Conservation (phyloP, 1,140 invertebrate species). For the Heliothis subflexa region DNA sequence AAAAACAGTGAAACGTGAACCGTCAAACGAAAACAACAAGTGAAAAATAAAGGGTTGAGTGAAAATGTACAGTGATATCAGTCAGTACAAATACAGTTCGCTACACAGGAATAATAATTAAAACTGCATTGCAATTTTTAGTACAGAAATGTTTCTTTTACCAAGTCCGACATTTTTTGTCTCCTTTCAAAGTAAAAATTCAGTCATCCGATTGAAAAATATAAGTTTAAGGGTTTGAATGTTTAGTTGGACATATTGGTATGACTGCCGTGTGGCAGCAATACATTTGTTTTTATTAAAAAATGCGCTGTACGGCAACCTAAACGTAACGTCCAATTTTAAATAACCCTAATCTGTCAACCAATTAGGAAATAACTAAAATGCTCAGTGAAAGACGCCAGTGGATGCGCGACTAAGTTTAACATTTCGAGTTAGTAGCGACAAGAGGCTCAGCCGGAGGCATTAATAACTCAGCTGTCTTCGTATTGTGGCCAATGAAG, state of each 20-base stretch:
- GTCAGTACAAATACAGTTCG: not conserved
- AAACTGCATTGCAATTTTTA: conserved; percentile 5
- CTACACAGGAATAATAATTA: not conserved
- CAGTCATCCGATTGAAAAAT: not conserved
- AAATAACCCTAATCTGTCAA: too few relatives aligned
- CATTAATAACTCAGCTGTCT: conserved; percentile 66
- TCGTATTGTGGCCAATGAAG: conserved; percentile 52
- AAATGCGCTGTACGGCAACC: too few relatives aligned
- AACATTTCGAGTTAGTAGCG: conserved; percentile 52
- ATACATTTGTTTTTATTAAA: too few relatives aligned
- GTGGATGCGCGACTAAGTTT: conserved; percentile 41
- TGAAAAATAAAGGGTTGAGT: conserved; percentile 4
- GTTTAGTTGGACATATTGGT: too few relatives aligned
- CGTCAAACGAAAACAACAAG: not conserved
- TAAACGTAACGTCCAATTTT: too few relatives aligned
- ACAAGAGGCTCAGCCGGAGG: conserved; percentile 51
- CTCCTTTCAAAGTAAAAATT: not conserved
- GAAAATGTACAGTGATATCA: conserved; percentile 11
- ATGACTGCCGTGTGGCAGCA: too few relatives aligned
- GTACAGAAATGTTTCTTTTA: not conserved
- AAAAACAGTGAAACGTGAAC: not conserved
- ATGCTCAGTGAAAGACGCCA: not conserved
- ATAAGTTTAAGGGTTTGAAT: too few relatives aligned
- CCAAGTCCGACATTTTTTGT: not conserved
- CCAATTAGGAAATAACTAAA: not conserved